Percentiles rank a stretch among this genome's conserved stretches.
These are phyloP conservation scores for Phycodurus eques DNA, from an alignment of 2,113 vertebrate genomes.

Conservation along the genomic window DNA sequence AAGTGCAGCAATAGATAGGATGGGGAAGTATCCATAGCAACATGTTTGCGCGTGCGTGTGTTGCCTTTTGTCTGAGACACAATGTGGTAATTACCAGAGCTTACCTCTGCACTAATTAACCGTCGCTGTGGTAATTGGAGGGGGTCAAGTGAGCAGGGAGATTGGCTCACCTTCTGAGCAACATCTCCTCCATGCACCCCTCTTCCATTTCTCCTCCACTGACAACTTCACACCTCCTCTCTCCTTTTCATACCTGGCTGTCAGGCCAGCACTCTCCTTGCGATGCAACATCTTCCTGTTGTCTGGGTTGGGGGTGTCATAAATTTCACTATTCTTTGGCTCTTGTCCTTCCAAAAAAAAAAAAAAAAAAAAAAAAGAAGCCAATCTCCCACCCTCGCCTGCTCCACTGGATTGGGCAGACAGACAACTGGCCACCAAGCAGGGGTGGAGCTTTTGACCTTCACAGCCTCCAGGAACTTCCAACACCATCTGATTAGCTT, in stretches of 20 bases:
- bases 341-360: conserved; percentile 18
- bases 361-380: background rate
- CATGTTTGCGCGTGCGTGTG: conserved; percentile 48
- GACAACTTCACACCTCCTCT: conserved; percentile 43
- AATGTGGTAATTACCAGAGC: conserved; percentile 76
- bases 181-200: conserved; percentile 36
- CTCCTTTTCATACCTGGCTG: conserved; percentile 14
- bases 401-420: conserved; percentile 45
- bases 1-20: conserved; percentile 48
- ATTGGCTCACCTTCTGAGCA: conserved; percentile 69
- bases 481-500: conserved; percentile 48
- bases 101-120: conserved; percentile 77
- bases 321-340: conserved; percentile 33
- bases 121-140: conserved; percentile 73
- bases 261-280: conserved; percentile 9
- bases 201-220: conserved; percentile 36
- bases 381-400: conserved; percentile 3
- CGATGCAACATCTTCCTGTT: conserved; percentile 21
- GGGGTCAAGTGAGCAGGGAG: conserved; percentile 75
- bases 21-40: conserved; percentile 76
- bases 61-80: conserved; percentile 73
- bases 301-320: conserved; percentile 30
- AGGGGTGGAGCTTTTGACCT: conserved; percentile 68
- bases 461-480: conserved; percentile 55
- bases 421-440: conserved; percentile 58